phyloP scores from a whole-genome alignment of 2,113 vertebrate genomes.

The Zapus hudsonius region DNA sequence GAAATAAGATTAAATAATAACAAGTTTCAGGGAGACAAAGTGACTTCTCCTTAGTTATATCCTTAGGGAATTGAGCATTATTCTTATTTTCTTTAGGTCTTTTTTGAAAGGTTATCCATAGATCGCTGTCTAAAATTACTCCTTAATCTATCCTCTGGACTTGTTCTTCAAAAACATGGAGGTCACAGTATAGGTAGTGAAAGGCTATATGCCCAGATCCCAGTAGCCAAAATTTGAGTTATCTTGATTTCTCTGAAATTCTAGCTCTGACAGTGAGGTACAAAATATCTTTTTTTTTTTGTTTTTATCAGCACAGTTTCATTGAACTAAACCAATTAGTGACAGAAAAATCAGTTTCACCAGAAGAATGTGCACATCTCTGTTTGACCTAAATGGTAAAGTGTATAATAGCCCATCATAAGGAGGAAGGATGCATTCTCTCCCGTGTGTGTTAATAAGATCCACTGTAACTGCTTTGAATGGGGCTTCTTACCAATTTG shows the following conservation, averaged over 20 bases:
- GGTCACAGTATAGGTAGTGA: background rate
- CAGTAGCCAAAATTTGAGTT: background rate
- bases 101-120: background rate
- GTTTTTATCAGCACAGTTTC: background rate
- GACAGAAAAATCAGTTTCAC: background rate
- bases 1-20: background rate
- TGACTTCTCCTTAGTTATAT: background rate
- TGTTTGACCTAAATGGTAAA: background rate
- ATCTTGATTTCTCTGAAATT: background rate
- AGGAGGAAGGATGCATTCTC: too few species aligned
- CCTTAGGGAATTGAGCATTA: background rate
- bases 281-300: background rate
- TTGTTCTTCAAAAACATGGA: background rate
- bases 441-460: background rate
- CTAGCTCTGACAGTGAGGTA: background rate
- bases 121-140: background rate
- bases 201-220: background rate
- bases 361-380: background rate
- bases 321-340: background rate
- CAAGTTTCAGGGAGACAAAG: constrained; percentile 22
- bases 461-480: background rate
- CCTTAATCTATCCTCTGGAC: background rate
- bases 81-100: constrained; percentile 2
- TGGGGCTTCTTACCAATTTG: background rate
- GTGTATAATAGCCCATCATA: background rate